These are phyloP conservation scores for Gymnosoma rotundatum DNA, from an alignment of 2,888 invertebrate species.

Conservation along the genomic window DNA sequence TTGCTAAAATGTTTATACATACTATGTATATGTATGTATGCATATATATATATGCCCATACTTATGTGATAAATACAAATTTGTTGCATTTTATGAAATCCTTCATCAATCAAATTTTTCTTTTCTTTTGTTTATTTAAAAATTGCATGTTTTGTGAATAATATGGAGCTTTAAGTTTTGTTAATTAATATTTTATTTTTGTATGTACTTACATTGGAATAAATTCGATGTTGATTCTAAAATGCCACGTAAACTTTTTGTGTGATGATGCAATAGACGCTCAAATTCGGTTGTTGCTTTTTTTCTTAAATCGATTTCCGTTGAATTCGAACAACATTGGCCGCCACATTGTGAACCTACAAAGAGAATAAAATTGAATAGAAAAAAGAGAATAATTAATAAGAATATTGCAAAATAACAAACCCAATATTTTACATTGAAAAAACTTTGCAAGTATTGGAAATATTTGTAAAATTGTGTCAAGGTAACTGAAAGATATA, in stretches of 20 bases:
- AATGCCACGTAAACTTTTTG: slow-evolving; percentile 89
- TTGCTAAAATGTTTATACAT: too few species aligned
- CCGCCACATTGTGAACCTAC: slow-evolving; percentile 81
- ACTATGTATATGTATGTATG: too few species aligned
- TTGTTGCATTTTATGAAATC: slow-evolving; percentile 1
- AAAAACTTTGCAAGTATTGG: slow-evolving; percentile 16
- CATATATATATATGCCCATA: too few species aligned
- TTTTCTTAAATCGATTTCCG: slow-evolving; percentile 79
- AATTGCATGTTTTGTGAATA: background rate
- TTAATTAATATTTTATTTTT: slow-evolving; percentile 2
- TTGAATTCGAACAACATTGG: slow-evolving; percentile 81
- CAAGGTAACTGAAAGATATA: slow-evolving; percentile 51
- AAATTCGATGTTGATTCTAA: slow-evolving; percentile 88
- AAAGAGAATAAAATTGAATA: slow-evolving; percentile 64
- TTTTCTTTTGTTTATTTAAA: background rate
- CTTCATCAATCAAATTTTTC: slow-evolving; percentile 30
- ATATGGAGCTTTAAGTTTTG: background rate
- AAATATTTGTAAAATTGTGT: slow-evolving; percentile 45
- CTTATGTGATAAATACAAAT: too few species aligned
- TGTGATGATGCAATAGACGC: slow-evolving; percentile 87
- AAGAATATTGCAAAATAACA: slow-evolving; percentile 1
- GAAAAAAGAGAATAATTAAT: background rate
- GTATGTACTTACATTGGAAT: slow-evolving; percentile 88
- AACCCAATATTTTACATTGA: background rate
- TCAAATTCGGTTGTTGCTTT: slow-evolving; percentile 84